phyloP scores from a whole-genome alignment of 2,797 vertebrate genomes.

The Perdix hodgsoniae region DNA sequence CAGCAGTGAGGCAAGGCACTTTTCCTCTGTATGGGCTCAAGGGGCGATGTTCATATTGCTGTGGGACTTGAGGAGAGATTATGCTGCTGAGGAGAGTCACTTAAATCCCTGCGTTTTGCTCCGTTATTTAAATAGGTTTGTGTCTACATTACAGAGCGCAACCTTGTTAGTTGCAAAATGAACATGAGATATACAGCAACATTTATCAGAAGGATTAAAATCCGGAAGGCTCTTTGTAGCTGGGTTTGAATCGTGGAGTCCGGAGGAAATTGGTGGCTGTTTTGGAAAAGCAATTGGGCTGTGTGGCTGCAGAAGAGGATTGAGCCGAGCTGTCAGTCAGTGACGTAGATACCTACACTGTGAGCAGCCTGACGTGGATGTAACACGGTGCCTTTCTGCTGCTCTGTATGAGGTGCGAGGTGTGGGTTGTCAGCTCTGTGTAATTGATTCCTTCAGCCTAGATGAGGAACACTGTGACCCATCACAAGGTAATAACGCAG shows the following conservation, averaged over 20 bases:
- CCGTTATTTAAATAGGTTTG: neutral
- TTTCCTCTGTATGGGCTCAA: neutral
- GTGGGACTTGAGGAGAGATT: neutral
- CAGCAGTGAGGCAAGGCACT: neutral
- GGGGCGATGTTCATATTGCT: neutral
- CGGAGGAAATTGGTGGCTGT: neutral
- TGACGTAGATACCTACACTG: neutral
- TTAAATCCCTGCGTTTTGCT: neutral
- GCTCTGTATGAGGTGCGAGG: neutral
- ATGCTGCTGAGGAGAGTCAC: neutral
- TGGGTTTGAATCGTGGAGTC: neutral
- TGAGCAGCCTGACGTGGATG: neutral
- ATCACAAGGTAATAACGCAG: neutral
- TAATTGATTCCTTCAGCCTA: neutral
- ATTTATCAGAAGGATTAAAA: neutral
- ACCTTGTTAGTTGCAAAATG: neutral
- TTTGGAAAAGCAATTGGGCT: neutral
- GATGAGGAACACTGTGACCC: neutral
- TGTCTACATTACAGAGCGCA: neutral
- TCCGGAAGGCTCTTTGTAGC: neutral
- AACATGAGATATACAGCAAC: neutral
- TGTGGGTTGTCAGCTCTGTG: accelerated
- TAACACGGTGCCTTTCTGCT: neutral
- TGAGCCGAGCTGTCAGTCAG: neutral
- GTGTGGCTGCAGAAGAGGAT: neutral